A percentile compares a stretch with the other conserved stretches of the same genome.
phyloP scores from a whole-genome alignment of 2,113 vertebrate species.

The Proterorhinus semilunaris region DNA sequence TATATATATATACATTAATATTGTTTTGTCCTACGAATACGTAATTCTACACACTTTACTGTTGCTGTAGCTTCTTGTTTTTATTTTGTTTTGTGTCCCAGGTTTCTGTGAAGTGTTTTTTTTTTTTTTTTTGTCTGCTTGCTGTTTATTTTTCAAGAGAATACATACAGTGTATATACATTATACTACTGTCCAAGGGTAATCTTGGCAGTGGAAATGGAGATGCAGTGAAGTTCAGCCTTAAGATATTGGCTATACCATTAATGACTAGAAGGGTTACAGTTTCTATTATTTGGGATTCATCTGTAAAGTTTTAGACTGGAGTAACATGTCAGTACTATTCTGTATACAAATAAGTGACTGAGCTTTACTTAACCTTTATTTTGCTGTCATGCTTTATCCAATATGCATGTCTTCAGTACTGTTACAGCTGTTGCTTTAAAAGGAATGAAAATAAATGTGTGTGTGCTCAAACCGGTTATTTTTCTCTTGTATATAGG shows the following conservation, averaged over 20 bases:
- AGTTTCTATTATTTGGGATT: conserved; percentile 33
- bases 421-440: not conserved
- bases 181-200: conserved; percentile 29
- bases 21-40: conserved; percentile 43
- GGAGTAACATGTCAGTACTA: conserved; percentile 62
- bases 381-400: conserved; percentile 32
- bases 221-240: conserved; percentile 42
- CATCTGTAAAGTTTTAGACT: conserved; percentile 47
- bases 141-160: conserved; percentile 59
- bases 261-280: conserved; percentile 21
- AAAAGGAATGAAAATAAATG: conserved; percentile 1
- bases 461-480: not conserved
- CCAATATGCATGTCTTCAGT: not conserved
- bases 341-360: conserved; percentile 76
- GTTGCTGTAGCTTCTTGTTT: conserved; percentile 58
- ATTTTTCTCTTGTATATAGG: not conserved
- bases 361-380: conserved; percentile 63
- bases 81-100: conserved; percentile 56
- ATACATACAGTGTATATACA: conserved; percentile 58
- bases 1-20: conserved; percentile 53
- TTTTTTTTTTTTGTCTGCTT: conserved; percentile 64
- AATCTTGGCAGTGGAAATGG: conserved; percentile 30
- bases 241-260: conserved; percentile 23
- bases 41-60: conserved; percentile 62
- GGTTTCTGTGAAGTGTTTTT: conserved; percentile 63